These are phyloP conservation scores for Sphecodes monilicornis DNA, from an alignment of 2,888 invertebrate genomes.

Conservation along the genomic window DNA sequence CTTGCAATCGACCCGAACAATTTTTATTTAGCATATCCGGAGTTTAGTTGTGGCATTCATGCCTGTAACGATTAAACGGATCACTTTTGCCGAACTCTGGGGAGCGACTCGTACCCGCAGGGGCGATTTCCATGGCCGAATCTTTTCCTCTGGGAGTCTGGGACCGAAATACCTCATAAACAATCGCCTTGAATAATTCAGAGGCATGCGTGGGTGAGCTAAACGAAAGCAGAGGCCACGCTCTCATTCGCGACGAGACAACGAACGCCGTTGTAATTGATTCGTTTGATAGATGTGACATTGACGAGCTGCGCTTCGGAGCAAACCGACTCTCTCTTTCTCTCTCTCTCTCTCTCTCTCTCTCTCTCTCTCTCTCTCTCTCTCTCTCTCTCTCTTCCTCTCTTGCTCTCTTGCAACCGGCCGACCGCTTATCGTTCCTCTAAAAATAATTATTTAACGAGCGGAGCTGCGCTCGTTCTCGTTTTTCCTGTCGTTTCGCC, in stretches of 20 bases:
- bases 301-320: constrained; percentile 27
- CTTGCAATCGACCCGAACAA: not conserved
- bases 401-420: not conserved
- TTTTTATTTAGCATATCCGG: not conserved
- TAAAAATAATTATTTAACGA: constrained; percentile 49
- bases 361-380: not conserved
- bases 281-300: constrained; percentile 55
- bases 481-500: constrained; percentile 13
- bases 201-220: constrained; percentile 40
- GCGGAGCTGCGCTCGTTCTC: constrained; percentile 4
- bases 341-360: not conserved
- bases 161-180: constrained; percentile 54
- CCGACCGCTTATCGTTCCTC: constrained; percentile 37
- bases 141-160: not conserved
- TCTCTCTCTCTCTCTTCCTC: not conserved
- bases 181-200: constrained; percentile 66
- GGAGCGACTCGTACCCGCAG: not conserved
- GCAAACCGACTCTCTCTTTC: not conserved
- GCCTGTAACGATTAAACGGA: not conserved
- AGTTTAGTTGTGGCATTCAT: not conserved
- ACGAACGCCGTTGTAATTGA: constrained; percentile 55
- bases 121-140: not conserved
- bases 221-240: constrained; percentile 62
- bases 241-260: constrained; percentile 50
- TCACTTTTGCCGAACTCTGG: not conserved